Conservation (phyloP, 2,113 vertebrate species). For the Tragelaphus buxtoni region DNA sequence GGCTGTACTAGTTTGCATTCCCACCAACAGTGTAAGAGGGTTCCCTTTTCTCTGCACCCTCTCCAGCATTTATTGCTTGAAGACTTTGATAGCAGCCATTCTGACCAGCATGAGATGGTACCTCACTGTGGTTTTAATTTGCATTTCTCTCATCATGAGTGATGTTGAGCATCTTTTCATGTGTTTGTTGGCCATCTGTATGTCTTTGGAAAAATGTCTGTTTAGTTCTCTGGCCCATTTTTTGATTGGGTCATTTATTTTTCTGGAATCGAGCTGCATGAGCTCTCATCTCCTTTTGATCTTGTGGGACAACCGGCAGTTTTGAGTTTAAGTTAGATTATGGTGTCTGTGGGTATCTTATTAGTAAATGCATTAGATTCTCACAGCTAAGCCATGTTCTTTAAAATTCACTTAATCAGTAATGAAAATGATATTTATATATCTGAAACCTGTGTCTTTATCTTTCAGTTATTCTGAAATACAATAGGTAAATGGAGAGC, state of each 20-base stretch:
- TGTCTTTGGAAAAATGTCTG: background rate
- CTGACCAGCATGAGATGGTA: background rate
- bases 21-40: background rate
- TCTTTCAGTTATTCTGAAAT: constrained; percentile 28
- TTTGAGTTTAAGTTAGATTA: background rate
- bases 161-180: background rate
- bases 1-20: background rate
- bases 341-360: background rate
- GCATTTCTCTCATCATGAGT: background rate
- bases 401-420: background rate
- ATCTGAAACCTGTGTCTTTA: background rate
- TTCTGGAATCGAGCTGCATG: background rate
- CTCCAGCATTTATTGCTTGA: background rate
- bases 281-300: background rate
- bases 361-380: background rate
- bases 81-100: background rate
- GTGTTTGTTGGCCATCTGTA: background rate
- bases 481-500: background rate
- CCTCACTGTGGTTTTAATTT: background rate
- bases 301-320: background rate
- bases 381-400: background rate
- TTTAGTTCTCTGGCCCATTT: background rate
- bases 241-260: background rate
- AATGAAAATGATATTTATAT: background rate
- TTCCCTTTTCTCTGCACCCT: background rate